Conservation (phyloP, 2,113 vertebrate genomes). For the Cyphomyrus discorhynchus region DNA sequence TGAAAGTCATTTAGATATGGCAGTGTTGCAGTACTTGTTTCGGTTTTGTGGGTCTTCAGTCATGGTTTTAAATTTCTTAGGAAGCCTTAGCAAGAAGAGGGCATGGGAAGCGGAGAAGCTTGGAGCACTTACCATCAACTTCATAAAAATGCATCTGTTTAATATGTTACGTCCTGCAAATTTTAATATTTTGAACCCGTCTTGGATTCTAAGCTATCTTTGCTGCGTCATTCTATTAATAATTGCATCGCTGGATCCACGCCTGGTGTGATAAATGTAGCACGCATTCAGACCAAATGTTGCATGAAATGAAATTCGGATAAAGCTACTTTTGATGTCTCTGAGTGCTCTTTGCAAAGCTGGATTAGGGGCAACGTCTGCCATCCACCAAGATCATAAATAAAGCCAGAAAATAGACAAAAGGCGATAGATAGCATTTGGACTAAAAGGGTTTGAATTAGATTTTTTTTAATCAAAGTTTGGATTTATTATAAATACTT, state of each 20-base stretch:
- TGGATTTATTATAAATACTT: not conserved
- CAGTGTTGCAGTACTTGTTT: not conserved
- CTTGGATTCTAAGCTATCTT: not conserved
- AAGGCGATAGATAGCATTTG: not conserved
- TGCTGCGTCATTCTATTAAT: not conserved
- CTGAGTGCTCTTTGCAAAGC: not conserved
- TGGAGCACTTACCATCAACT: not conserved
- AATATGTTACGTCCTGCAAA: not conserved
- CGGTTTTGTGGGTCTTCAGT: not conserved
- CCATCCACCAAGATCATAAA: not conserved
- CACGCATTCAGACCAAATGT: constrained; percentile 2
- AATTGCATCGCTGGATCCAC: not conserved
- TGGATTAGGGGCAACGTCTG: not conserved
- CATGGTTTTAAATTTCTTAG: not conserved
- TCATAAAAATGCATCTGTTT: not conserved
- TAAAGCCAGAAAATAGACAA: not conserved
- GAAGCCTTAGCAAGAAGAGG: not conserved
- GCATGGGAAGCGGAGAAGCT: not conserved
- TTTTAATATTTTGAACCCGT: not conserved
- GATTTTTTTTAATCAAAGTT: not conserved
- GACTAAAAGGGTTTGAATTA: not conserved
- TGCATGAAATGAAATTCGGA: constrained; percentile 9
- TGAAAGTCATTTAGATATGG: not conserved
- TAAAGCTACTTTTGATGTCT: not conserved
- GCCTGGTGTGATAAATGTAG: too few species aligned